These are phyloP conservation scores for Ginglymostoma cirratum DNA, from an alignment of 2,113 vertebrate genomes.

Conservation along the genomic window DNA sequence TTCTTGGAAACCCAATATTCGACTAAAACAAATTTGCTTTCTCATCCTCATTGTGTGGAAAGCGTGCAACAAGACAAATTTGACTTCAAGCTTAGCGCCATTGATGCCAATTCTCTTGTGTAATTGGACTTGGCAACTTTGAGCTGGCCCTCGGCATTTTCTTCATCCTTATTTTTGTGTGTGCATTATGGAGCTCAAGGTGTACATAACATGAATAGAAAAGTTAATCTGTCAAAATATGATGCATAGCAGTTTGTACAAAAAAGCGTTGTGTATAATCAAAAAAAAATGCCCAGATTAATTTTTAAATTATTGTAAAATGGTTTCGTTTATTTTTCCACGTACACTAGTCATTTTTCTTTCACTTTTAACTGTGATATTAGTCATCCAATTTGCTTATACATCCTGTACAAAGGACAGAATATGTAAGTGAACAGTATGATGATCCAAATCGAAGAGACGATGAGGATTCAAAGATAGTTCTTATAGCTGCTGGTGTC, in stretches of 20 bases:
- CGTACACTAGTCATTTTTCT: neutral
- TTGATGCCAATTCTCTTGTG: neutral
- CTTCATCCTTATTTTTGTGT: neutral
- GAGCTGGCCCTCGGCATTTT: neutral
- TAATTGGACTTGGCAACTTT: neutral
- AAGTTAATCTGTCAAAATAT: neutral
- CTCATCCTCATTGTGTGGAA: neutral
- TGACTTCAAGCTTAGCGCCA: neutral
- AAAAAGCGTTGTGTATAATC: neutral
- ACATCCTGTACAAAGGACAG: too few species aligned
- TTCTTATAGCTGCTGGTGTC: too few species aligned
- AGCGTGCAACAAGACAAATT: neutral
- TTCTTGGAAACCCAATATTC: neutral
- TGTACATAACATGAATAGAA: neutral
- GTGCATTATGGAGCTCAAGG: neutral
- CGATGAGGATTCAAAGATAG: too few species aligned
- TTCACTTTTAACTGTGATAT: neutral
- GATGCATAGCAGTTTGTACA: neutral
- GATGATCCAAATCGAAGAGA: too few species aligned
- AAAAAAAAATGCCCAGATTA: neutral
- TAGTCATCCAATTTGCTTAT: too few species aligned
- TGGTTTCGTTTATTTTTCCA: neutral
- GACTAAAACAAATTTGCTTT: neutral
- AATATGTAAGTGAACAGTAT: too few species aligned
- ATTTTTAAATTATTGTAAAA: slow-evolving; percentile 13